phyloP scores from a whole-genome alignment of 35 echinoderm and acorn worm genomes.

The Stichopus chloronotus region DNA sequence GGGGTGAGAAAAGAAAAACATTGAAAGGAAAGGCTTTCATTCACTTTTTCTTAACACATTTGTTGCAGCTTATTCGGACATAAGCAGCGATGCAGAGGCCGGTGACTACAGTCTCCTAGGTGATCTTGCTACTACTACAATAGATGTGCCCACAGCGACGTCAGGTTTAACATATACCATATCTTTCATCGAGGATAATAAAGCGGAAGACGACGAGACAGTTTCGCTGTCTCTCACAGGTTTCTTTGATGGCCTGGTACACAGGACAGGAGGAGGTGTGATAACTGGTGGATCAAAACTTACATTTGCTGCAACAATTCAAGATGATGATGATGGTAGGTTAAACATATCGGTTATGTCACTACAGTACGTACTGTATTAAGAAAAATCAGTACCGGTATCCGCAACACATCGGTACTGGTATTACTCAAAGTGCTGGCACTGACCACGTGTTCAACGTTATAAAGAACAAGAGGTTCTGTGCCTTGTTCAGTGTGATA shows the following conservation, averaged over 20 bases:
- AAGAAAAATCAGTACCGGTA: too few species aligned
- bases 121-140: neutral
- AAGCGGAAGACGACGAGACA: neutral
- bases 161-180: neutral
- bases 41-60: neutral
- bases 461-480: too few species aligned
- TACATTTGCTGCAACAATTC: neutral
- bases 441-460: too few species aligned
- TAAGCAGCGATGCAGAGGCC: neutral
- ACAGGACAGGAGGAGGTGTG: neutral
- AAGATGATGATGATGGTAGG: neutral
- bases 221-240: neutral
- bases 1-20: too few species aligned
- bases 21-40: neutral
- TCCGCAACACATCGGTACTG: too few species aligned
- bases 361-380: too few species aligned
- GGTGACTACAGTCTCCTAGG: neutral
- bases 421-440: too few species aligned
- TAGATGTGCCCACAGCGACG: neutral
- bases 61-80: neutral
- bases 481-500: too few species aligned
- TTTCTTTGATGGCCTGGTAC: neutral
- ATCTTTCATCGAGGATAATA: neutral
- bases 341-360: neutral
- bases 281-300: neutral